These are phyloP conservation scores for Stratiolaelaps scimitus DNA, from an alignment of 1,140 invertebrate genomes.

Conservation along the genomic window DNA sequence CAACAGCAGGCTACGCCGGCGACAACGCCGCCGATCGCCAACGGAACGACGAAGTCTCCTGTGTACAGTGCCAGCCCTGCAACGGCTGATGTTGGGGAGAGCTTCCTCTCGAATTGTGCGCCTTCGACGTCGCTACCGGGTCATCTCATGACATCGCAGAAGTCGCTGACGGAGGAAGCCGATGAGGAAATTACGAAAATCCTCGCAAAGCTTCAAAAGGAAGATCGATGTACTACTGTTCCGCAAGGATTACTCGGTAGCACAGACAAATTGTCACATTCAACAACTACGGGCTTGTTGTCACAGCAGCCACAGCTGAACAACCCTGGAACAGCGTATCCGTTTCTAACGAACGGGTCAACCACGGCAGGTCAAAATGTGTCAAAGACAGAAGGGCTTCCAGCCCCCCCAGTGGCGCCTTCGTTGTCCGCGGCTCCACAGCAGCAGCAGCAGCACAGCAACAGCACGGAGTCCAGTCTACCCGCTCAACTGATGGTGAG, in stretches of 20 bases:
- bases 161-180: conserved; percentile 20
- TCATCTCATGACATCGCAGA: neutral
- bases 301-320: neutral
- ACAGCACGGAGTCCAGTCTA: too few relatives aligned
- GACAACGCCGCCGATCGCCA: too few relatives aligned
- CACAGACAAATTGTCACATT: neutral
- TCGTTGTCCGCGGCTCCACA: too few relatives aligned
- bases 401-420: too few relatives aligned
- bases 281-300: neutral
- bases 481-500: too few relatives aligned
- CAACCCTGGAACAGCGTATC: neutral
- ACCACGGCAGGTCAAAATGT: neutral
- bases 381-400: neutral
- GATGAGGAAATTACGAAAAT: conserved; percentile 20
- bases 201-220: conserved; percentile 21
- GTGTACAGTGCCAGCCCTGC: neutral
- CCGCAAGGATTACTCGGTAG: neutral
- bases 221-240: conserved; percentile 1
- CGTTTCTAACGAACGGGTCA: neutral
- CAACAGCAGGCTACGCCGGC: too few relatives aligned
- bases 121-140: too few relatives aligned
- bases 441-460: too few relatives aligned
- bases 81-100: neutral
- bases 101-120: neutral
- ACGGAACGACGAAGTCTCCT: too few relatives aligned